A percentile compares a stretch with the other conserved stretches of the same genome.
Conservation (phyloP, 2,113 vertebrate genomes). For the Donacobius atricapilla region DNA sequence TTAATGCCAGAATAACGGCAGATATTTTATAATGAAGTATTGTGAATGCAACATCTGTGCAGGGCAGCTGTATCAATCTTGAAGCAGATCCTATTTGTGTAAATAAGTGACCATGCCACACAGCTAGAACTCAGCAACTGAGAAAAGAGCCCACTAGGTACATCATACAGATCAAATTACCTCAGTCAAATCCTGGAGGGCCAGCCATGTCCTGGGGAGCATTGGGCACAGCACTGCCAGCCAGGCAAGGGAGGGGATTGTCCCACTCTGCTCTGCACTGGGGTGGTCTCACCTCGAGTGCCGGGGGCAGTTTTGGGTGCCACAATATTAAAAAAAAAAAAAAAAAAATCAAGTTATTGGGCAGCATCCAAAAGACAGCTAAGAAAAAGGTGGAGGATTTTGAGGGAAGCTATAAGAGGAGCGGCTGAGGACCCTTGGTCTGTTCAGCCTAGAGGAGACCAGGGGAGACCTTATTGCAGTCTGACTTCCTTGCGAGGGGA, state of each 20-base stretch:
- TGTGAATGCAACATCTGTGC: neutral
- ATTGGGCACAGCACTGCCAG: neutral
- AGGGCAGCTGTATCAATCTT: neutral
- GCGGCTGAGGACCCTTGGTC: accelerated
- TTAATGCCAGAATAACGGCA: neutral
- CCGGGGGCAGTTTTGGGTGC: neutral
- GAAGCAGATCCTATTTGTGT: neutral
- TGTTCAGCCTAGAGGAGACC: neutral
- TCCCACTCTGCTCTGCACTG: neutral
- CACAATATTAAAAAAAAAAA: neutral
- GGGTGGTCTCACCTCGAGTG: accelerated
- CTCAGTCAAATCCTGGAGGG: neutral
- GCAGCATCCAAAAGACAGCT: neutral
- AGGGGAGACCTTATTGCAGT: neutral
- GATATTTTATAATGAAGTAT: neutral
- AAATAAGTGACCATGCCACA: neutral
- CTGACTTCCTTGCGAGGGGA: neutral
- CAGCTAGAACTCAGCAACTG: neutral
- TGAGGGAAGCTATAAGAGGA: neutral
- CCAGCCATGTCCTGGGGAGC: accelerated
- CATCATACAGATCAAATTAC: neutral
- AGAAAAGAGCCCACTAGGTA: neutral
- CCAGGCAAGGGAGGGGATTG: neutral
- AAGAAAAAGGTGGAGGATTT: no score
- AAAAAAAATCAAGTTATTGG: neutral